Conservation (phyloP, 2,888 invertebrate genomes). For the Eilema caniola region DNA sequence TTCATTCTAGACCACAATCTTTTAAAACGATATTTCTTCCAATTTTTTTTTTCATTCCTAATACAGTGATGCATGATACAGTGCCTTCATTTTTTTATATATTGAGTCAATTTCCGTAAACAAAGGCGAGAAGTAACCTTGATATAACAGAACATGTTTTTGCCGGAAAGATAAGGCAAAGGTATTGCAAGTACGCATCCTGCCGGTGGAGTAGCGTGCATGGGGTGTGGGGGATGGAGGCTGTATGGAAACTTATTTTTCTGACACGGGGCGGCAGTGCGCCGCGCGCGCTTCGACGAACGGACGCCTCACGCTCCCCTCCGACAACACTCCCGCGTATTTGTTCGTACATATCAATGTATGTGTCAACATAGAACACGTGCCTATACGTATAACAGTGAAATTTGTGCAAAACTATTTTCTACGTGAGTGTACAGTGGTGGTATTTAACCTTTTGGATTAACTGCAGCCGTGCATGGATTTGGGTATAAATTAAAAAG, state of each 20-base stretch:
- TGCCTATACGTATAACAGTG: slow-evolving; percentile 20
- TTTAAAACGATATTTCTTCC: background rate
- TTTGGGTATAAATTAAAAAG: slow-evolving; percentile 59
- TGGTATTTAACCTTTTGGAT: slow-evolving; percentile 35
- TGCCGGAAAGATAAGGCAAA: slow-evolving; percentile 62
- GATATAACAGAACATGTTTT: slow-evolving; percentile 57
- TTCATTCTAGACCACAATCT: background rate
- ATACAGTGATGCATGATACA: background rate
- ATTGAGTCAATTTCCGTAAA: slow-evolving; percentile 50
- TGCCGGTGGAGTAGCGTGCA: slow-evolving; percentile 36
- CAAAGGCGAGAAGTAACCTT: slow-evolving; percentile 49
- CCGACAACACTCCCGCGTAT: slow-evolving; percentile 36
- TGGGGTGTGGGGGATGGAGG: slow-evolving; percentile 72
- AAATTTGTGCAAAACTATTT: slow-evolving; percentile 31
- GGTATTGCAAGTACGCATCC: slow-evolving; percentile 80
- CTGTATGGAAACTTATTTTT: slow-evolving; percentile 76
- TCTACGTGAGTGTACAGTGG: slow-evolving; percentile 34
- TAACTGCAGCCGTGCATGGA: slow-evolving; percentile 44
- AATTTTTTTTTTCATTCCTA: background rate
- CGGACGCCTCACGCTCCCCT: slow-evolving; percentile 54
- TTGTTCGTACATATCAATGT: slow-evolving; percentile 47
- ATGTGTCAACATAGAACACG: slow-evolving; percentile 41
- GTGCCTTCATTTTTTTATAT: slow-evolving; percentile 18
- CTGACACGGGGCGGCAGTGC: slow-evolving; percentile 76
- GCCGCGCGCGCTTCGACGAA: slow-evolving; percentile 66